Conservation (phyloP, 2,797 vertebrate genomes). For the Ficedula albicollis region DNA sequence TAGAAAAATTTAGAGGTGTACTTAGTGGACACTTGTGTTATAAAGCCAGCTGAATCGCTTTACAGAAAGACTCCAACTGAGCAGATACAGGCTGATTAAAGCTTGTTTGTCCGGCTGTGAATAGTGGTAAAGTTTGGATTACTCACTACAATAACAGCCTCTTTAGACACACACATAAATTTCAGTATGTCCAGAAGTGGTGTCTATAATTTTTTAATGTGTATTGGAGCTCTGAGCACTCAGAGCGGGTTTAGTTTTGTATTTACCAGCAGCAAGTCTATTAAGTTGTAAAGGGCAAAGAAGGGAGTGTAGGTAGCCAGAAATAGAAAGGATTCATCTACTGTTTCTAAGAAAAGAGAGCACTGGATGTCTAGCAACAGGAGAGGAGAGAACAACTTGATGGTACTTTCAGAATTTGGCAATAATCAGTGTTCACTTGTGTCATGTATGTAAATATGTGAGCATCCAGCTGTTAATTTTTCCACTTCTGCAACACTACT, state of each 20-base stretch:
- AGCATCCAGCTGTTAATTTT: background rate
- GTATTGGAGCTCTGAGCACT: constrained; percentile 42
- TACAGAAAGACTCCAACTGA: constrained; percentile 21
- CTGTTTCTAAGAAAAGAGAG: constrained; percentile 49
- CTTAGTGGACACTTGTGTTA: constrained; percentile 38
- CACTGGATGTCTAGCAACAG: background rate
- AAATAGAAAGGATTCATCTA: constrained; percentile 62
- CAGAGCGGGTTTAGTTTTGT: constrained; percentile 69
- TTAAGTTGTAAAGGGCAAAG: constrained; percentile 69
- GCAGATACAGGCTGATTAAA: constrained; percentile 50
- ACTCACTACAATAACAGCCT: constrained; percentile 58
- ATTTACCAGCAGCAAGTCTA: constrained; percentile 72
- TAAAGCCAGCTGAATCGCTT: constrained; percentile 51
- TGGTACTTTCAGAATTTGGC: background rate
- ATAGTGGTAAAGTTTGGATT: constrained; percentile 66
- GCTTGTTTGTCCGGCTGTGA: constrained; percentile 52
- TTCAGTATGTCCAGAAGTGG: constrained; percentile 67
- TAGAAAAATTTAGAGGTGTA: constrained; percentile 46
- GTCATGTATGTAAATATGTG: background rate
- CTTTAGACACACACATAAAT: constrained; percentile 68
- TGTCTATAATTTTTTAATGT: constrained; percentile 74
- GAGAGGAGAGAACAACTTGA: background rate
- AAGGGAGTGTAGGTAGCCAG: constrained; percentile 24
- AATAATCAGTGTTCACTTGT: background rate
- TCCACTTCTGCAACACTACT: background rate